Evolutionary conservation across 1,140 invertebrate species (phyloP), one percentile per base, ranked within the genome.

Genomic region (Schlechtendalia chinensis): DNA sequence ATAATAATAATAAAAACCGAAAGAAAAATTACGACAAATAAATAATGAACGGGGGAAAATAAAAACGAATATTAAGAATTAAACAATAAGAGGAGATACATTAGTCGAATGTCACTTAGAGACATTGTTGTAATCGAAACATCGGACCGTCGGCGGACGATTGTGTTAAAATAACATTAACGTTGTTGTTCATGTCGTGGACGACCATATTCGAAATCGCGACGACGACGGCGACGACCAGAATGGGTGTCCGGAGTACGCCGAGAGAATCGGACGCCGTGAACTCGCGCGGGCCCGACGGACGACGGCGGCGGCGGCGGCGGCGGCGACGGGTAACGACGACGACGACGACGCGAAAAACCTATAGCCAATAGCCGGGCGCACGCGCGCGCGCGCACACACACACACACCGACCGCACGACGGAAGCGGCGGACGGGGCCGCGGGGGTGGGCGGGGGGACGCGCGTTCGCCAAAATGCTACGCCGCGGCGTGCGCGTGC

Each of bases 11-110:
- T 69, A 54, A 69, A 61, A 45, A 72, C 27, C 24, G 59, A 81
- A 82, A 79, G 32, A 39, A 39, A 39, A 39, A 39, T 8, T 39
- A 8, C 8, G 8, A 8, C 8, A 4, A 39, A 39, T 39, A 39
- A 39, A 39, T 39, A 39, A 39, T 39, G 8, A 80, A 72, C 22
- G 39, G 82, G 77, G 79, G 47, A 75, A 81, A 75, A n/a, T n/a
- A n/a, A 71, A 24, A 59, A 82, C 67, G 47, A 81, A 81, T 54
- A 63, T 72, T 81, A 80, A 80, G 65, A 67, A 77, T 77, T 77
- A 77, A 77, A 77, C 74, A 77, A 77, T 77, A 77, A 77, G 74
- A 77, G 74, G 74, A 77, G 74, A 77, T 77, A 59, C 74, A 77
- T 77, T 59, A 58, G 74, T 61, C 74, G 27, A 47, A 77, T 77